phyloP scores from a whole-genome alignment of 2,797 vertebrate species.

The Sparidentex hasta region DNA sequence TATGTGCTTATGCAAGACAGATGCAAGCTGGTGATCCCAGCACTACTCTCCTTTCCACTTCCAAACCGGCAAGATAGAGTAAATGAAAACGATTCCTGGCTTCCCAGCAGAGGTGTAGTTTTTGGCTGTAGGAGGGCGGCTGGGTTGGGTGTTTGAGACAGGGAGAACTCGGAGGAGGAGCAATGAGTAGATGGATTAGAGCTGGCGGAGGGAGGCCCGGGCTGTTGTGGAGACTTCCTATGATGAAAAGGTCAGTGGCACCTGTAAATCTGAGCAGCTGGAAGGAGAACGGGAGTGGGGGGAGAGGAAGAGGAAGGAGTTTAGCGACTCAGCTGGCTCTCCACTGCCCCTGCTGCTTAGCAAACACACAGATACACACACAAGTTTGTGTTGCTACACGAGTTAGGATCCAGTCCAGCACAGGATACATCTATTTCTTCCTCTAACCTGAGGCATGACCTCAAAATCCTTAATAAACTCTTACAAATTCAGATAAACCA shows the following conservation, averaged over 20 bases:
- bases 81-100: slow-evolving; percentile 61
- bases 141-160: slow-evolving; percentile 37
- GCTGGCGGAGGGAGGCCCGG: slow-evolving; percentile 68
- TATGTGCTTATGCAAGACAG: slow-evolving; percentile 30
- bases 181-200: slow-evolving; percentile 55
- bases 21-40: slow-evolving; percentile 32
- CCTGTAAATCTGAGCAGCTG: slow-evolving; percentile 92
- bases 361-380: slow-evolving; percentile 35
- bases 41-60: slow-evolving; percentile 16
- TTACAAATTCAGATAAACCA: neutral
- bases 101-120: slow-evolving; percentile 29
- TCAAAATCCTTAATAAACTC: neutral
- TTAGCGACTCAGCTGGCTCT: slow-evolving; percentile 73
- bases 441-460: neutral
- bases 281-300: slow-evolving; percentile 54
- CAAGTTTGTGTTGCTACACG: neutral
- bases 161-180: slow-evolving; percentile 8
- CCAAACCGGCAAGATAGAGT: slow-evolving; percentile 55
- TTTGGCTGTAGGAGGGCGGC: slow-evolving; percentile 32
- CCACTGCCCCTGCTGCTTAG: slow-evolving; percentile 62
- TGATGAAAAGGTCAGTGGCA: slow-evolving; percentile 90
- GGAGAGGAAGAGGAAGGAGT: slow-evolving; percentile 35
- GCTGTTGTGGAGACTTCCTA: slow-evolving; percentile 85
- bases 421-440: neutral
- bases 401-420: neutral